Conservation (phyloP, 64 coral and sea anemone genomes). For the Porites lutea region DNA sequence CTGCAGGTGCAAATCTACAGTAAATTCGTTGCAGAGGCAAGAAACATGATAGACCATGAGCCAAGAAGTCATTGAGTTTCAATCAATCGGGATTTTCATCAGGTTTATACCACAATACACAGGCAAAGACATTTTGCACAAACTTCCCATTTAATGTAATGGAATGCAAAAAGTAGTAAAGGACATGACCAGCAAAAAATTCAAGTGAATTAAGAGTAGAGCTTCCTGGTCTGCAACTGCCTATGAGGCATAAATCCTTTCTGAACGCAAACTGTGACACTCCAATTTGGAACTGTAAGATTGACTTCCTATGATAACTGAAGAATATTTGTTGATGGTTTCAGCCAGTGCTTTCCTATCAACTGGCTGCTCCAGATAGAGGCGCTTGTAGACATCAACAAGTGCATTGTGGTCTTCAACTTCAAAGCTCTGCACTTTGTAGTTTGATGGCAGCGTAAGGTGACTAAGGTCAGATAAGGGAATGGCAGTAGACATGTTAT, state of each 20-base stretch:
- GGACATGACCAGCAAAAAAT: constrained; percentile 5
- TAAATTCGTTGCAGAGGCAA: too few relatives aligned
- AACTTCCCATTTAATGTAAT: constrained; percentile 16
- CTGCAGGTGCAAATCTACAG: too few relatives aligned
- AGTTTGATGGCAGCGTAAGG: not conserved
- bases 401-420: constrained; percentile 15
- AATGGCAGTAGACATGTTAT: not conserved
- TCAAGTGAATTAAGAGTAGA: too few relatives aligned
- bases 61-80: too few relatives aligned
- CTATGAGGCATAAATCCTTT: constrained; percentile 40
- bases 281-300: too few relatives aligned
- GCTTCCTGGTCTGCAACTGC: not conserved
- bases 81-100: constrained; percentile 30
- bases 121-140: constrained; percentile 13
- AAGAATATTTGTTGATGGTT: constrained; percentile 23
- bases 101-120: constrained; percentile 24
- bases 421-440: not conserved
- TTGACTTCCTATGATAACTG: not conserved
- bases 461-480: not conserved
- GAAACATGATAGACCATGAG: too few relatives aligned
- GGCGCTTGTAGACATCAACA: not conserved
- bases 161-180: constrained; percentile 33
- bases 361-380: constrained; percentile 25
- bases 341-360: not conserved
- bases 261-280: not conserved